phyloP scores from a whole-genome alignment of 1,140 invertebrate genomes.

The Agrilus planipennis region DNA sequence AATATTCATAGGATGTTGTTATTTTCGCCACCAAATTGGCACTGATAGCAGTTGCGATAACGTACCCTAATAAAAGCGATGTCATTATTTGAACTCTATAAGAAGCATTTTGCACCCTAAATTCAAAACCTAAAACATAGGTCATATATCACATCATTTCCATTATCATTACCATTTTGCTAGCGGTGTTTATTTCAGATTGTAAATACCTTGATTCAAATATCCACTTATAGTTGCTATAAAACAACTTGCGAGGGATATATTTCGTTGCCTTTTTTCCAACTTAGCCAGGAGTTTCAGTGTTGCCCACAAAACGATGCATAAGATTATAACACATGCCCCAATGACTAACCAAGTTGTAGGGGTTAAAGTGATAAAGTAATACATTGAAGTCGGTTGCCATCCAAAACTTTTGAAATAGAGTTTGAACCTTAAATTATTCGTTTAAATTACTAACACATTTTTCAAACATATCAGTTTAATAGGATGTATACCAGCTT shows the following conservation, averaged over 20 bases:
- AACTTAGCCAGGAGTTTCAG: too few relatives aligned
- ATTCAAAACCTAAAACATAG: slow-evolving; percentile 20
- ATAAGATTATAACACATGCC: too few relatives aligned
- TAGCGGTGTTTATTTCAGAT: slow-evolving; percentile 3
- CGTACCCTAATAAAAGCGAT: slow-evolving; percentile 21
- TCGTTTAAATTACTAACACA: too few relatives aligned
- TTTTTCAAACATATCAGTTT: not conserved
- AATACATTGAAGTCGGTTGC: too few relatives aligned
- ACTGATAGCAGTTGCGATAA: slow-evolving; percentile 22
- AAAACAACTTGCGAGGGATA: slow-evolving; percentile 24
- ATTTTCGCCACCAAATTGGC: slow-evolving; percentile 25
- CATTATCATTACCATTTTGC: too few relatives aligned
- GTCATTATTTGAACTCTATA: slow-evolving; percentile 21
- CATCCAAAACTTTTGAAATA: too few relatives aligned
- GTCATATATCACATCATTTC: too few relatives aligned
- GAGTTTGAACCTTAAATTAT: too few relatives aligned
- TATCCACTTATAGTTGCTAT: slow-evolving; percentile 22
- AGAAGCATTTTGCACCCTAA: slow-evolving; percentile 18
- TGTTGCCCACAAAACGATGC: too few relatives aligned
- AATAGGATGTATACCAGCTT: slow-evolving; percentile 21
- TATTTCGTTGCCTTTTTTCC: too few relatives aligned
- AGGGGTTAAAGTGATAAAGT: too few relatives aligned
- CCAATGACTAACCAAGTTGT: too few relatives aligned
- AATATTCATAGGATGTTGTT: slow-evolving; percentile 15
- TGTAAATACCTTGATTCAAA: slow-evolving; percentile 24